Conservation (phyloP, 2,113 vertebrate species). For the Heloderma charlesbogerti region DNA sequence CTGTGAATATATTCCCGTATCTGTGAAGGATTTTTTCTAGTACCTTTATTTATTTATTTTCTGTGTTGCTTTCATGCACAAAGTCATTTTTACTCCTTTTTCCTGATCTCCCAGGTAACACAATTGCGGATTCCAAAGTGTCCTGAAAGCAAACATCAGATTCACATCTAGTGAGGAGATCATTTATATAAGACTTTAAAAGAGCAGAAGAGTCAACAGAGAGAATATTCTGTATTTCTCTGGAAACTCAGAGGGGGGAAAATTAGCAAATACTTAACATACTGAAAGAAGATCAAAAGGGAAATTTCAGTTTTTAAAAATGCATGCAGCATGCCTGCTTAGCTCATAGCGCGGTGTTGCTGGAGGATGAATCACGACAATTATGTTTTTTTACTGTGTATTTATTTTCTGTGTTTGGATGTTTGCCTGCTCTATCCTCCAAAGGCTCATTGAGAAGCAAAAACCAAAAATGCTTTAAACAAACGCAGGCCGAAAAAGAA, state of each 20-base stretch:
- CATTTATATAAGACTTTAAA: constrained; percentile 35
- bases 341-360: neutral
- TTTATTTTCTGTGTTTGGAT: neutral
- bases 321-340: neutral
- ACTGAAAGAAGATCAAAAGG: constrained; percentile 11
- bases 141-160: constrained; percentile 38
- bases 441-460: neutral
- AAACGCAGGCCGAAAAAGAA: neutral
- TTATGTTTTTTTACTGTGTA: neutral
- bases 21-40: neutral
- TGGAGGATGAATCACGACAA: neutral
- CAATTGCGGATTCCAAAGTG: neutral
- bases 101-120: constrained; percentile 26
- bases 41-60: neutral
- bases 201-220: constrained; percentile 32
- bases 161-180: constrained; percentile 7
- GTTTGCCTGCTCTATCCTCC: neutral
- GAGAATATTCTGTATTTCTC: constrained; percentile 18
- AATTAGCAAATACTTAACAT: constrained; percentile 19
- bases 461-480: neutral
- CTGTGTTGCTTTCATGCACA: neutral
- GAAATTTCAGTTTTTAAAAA: neutral
- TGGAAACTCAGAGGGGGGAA: neutral
- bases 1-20: neutral
- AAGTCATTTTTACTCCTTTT: neutral